phyloP scores from a whole-genome alignment of 2,888 invertebrate genomes.

The Bugula neritina region DNA sequence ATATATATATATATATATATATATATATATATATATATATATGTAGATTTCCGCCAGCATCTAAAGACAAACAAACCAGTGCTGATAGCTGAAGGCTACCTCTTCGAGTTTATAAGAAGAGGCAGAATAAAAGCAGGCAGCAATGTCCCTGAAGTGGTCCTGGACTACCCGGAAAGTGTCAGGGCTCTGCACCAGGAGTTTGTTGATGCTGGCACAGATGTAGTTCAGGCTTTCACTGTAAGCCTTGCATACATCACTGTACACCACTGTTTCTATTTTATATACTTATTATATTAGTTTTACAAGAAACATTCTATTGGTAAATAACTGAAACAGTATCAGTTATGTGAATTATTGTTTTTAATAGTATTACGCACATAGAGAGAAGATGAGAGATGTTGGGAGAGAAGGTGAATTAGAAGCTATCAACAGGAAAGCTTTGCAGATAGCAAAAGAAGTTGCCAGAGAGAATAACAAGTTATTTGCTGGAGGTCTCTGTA shows the following conservation, averaged over 20 bases:
- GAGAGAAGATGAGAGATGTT: conserved; percentile 42
- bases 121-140: conserved; percentile 42
- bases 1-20: too few species aligned
- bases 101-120: conserved; percentile 43
- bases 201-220: conserved; percentile 50
- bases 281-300: too few species aligned
- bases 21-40: not conserved
- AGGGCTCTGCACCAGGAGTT: conserved; percentile 43
- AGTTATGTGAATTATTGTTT: too few species aligned
- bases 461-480: conserved; percentile 43
- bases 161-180: conserved; percentile 43
- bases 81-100: conserved; percentile 44
- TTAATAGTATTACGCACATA: conserved; percentile 48
- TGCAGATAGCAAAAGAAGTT: conserved; percentile 45
- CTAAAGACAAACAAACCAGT: conserved; percentile 37
- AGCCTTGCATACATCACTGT: too few species aligned
- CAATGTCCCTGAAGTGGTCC: conserved; percentile 43
- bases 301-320: too few species aligned
- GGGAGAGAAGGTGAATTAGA: conserved; percentile 44
- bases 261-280: too few species aligned
- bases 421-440: conserved; percentile 39
- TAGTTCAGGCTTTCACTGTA: conserved; percentile 47
- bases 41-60: conserved; percentile 37
- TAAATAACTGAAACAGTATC: too few species aligned
- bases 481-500: conserved; percentile 49